Evolutionary conservation across 1,140 invertebrate genomes (phyloP).

Genomic region (Drosophila bocqueti): DNA sequence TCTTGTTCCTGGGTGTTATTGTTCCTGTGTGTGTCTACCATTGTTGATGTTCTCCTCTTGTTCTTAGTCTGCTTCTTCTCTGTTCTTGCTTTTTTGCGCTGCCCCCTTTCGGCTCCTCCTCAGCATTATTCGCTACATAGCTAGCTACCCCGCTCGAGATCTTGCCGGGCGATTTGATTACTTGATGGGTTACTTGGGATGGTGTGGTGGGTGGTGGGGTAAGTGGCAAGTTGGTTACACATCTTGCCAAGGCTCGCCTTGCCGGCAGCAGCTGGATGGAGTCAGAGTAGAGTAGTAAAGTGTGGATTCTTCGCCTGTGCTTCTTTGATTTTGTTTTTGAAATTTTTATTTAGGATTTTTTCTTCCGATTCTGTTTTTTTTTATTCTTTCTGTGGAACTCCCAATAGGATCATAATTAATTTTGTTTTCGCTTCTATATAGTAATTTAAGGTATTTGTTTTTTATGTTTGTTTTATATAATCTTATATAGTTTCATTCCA

Average conservation of each 20-base stretch:
- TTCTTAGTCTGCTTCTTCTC: conserved; percentile 63
- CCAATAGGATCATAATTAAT: conserved; percentile 64
- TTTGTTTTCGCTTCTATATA: conserved; percentile 48
- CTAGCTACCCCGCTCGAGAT: conserved; percentile 53
- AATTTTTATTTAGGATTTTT: conserved; percentile 40
- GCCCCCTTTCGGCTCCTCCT: conserved; percentile 43
- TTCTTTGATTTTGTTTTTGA: conserved; percentile 62
- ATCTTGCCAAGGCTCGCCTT: conserved; percentile 73
- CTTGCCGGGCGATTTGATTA: conserved; percentile 53
- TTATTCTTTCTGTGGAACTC: conserved; percentile 59
- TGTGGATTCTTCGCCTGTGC: conserved; percentile 34
- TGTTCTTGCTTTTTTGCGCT: conserved; percentile 60
- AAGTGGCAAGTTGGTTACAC: conserved; percentile 20
- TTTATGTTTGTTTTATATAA: conserved; percentile 68
- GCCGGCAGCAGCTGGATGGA: conserved; percentile 73
- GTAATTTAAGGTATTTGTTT: conserved; percentile 62
- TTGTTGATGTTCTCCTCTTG: conserved; percentile 58
- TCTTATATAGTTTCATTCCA: conserved; percentile 80
- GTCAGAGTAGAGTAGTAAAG: conserved; percentile 44
- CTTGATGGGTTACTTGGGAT: conserved; percentile 20
- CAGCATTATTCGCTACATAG: conserved; percentile 30
- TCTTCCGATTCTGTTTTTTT: conserved; percentile 41
- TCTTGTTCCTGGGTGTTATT: conserved; percentile 12
- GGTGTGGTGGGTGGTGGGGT: conserved; percentile 27
- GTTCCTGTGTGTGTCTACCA: conserved; percentile 45